Conservation (phyloP, 2,888 invertebrate species). For the Tachina fera region DNA sequence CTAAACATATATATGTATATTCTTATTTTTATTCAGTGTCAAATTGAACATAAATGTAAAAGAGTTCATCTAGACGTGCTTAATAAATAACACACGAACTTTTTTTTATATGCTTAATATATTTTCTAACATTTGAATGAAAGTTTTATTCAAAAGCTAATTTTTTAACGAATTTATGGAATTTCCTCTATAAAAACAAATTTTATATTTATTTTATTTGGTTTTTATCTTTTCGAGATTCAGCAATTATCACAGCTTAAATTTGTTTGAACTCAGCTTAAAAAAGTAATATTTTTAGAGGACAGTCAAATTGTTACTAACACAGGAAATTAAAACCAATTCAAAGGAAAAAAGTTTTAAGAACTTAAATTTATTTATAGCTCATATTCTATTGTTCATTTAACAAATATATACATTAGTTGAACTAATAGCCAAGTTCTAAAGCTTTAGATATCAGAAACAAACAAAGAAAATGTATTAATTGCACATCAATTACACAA, state of each 20-base stretch:
- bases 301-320: conserved; percentile 24
- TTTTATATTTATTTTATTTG: background rate
- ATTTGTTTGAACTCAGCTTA: background rate
- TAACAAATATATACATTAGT: conserved; percentile 9
- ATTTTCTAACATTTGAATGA: background rate
- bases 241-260: conserved; percentile 20
- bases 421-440: conserved; percentile 26
- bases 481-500: conserved; percentile 64
- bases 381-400: conserved; percentile 25
- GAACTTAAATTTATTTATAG: background rate
- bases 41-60: no score
- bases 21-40: background rate
- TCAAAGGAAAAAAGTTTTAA: conserved; percentile 28
- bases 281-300: background rate
- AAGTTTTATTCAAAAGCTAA: background rate
- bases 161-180: background rate
- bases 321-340: conserved; percentile 58
- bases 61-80: no score
- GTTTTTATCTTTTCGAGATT: background rate
- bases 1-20: no score
- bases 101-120: no score
- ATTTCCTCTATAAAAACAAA: background rate
- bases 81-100: no score
- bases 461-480: conserved; percentile 56
- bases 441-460: background rate